Conservation (phyloP, 92 coral and sea anemone species). For the Hydrozoanthus gracilis region DNA sequence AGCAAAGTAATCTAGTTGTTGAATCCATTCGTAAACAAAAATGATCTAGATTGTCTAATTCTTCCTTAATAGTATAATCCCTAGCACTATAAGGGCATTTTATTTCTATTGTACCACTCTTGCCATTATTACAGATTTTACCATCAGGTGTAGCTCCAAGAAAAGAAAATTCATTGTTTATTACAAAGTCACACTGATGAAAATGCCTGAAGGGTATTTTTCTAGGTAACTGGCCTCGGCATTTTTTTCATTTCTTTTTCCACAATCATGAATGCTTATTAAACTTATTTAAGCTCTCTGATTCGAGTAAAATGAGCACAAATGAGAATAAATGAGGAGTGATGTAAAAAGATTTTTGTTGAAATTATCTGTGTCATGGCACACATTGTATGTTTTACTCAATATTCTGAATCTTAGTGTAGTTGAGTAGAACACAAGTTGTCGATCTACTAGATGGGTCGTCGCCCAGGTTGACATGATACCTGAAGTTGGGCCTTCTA, state of each 20-base stretch:
- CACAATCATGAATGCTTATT: too few relatives aligned
- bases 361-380: too few relatives aligned
- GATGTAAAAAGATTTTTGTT: too few relatives aligned
- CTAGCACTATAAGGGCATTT: slow-evolving; percentile 64
- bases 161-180: background rate
- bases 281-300: too few relatives aligned
- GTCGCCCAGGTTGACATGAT: too few relatives aligned
- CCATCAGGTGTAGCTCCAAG: background rate
- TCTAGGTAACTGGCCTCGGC: background rate
- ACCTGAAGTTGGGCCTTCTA: too few relatives aligned
- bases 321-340: too few relatives aligned
- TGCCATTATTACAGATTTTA: slow-evolving; percentile 48
- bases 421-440: too few relatives aligned
- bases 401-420: too few relatives aligned
- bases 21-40: background rate
- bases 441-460: too few relatives aligned
- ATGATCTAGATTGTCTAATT: background rate
- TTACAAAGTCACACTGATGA: background rate
- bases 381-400: too few relatives aligned
- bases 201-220: background rate
- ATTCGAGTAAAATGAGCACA: too few relatives aligned
- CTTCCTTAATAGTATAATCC: slow-evolving; percentile 50
- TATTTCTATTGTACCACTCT: slow-evolving; percentile 55
- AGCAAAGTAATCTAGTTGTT: background rate
- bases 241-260: background rate